phyloP scores from a whole-genome alignment of 2,888 invertebrate genomes.

The Drosophila prostipennis region DNA sequence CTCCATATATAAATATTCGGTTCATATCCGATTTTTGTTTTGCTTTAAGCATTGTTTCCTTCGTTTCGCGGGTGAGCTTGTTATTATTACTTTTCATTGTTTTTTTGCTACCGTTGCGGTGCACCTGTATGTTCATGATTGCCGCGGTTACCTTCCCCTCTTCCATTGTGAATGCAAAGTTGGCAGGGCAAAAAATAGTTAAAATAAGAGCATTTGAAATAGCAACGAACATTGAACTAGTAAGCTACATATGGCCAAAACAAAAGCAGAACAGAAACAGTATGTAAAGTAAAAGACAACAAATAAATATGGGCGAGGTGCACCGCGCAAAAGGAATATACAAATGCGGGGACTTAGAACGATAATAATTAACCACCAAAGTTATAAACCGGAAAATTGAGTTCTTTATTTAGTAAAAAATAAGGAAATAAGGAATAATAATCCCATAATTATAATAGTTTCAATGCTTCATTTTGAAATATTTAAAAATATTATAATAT shows the following conservation, averaged over 20 bases:
- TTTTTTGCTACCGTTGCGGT: constrained; percentile 46
- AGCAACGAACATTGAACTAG: constrained; percentile 31
- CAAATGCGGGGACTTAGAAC: too few relatives aligned
- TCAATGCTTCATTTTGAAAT: too few relatives aligned
- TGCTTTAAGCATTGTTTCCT: constrained; percentile 11
- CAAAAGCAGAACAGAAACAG: constrained; percentile 6
- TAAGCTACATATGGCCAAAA: constrained; percentile 21
- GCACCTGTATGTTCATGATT: constrained; percentile 70
- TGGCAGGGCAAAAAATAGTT: constrained; percentile 1
- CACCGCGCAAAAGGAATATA: background rate
- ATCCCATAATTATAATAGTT: too few relatives aligned
- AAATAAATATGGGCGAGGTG: constrained; percentile 16
- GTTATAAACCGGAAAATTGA: too few relatives aligned
- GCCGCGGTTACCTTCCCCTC: constrained; percentile 50
- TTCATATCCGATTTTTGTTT: constrained; percentile 28
- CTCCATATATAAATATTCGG: constrained; percentile 25
- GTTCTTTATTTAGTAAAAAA: too few relatives aligned
- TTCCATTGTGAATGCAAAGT: background rate
- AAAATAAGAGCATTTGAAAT: constrained; percentile 11
- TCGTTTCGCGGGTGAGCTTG: constrained; percentile 17
- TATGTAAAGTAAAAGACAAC: constrained; percentile 17
- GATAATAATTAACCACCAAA: too few relatives aligned
- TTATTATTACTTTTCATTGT: constrained; percentile 30
- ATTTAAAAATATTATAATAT: too few relatives aligned
- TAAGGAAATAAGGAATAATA: too few relatives aligned